Base-by-base conservation (phyloP, 23 tunicate species). In the Styela clava region DNA sequence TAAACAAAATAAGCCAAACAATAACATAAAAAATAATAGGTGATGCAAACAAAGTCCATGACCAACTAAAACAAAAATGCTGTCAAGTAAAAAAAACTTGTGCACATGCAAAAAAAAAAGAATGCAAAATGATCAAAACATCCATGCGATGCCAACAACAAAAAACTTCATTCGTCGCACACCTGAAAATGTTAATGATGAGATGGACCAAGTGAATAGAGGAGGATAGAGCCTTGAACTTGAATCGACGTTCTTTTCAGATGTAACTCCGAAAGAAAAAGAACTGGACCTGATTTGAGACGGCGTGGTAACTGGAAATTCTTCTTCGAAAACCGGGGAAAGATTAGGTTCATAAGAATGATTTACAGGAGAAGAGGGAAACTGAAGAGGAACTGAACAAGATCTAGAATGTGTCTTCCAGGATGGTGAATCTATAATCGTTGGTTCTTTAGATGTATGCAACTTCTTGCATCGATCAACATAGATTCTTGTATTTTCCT, bases 401-500 rank as follows among this genome's bases (percentile, higher is more conserved):
- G 77, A 71, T 34, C 77, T 35, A 32, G 24, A 28, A 35, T 71
- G 77, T 28, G 77, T 28, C 77, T 71, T 71, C 35, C 24, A n/a
- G 35, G 34, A 12, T 21, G 3, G 2, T 33, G 35, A 22, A 32
- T 33, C 5, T 44, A 12, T 12, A 44, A 5, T 12, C 24, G 77
- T 26, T 5, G 16, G 7, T 3, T 33, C 32, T 71, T 71, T 71
- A 19, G 77, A 71, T 3, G 33, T 79, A 35, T 91, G 78, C 76
- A 91, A 36, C 28, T 91, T 85, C 27, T 63, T 82, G 79, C 90
- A 82, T 61, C 97, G 87, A 69, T 32, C 34, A 35, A 91, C 32
- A 63, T 91, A 91, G 24, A 91, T 91, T 74, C 83, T 86, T 7
- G 90, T 91, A 76, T 76, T 86, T 77, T 91, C 86, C 26, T 91